Conservation (phyloP, 2,888 invertebrate genomes). For the Malacosoma neustria region DNA sequence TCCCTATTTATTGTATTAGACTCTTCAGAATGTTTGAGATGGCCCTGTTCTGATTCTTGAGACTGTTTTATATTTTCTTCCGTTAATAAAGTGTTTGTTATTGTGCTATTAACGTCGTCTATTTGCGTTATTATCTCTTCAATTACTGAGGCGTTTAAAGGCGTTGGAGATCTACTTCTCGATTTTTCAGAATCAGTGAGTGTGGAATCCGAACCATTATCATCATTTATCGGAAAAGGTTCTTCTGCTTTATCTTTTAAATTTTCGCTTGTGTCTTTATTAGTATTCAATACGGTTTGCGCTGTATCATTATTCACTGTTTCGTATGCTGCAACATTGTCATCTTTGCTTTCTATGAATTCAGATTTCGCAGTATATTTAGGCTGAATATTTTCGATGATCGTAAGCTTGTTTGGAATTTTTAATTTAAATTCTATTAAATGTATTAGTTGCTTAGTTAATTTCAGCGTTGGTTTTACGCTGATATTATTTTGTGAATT, state of each 20-base stretch:
- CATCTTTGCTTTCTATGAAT: background rate
- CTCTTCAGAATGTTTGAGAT: background rate
- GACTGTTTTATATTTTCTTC: background rate
- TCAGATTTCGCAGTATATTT: background rate
- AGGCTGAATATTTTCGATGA: background rate
- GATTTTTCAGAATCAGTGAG: background rate
- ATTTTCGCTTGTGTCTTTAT: background rate
- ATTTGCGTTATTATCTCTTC: background rate
- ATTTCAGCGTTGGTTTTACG: background rate
- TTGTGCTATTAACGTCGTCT: background rate
- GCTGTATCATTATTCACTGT: background rate
- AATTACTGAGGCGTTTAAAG: background rate
- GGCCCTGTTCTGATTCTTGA: background rate
- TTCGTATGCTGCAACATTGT: background rate
- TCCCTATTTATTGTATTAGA: constrained; percentile 4
- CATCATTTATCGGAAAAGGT: background rate
- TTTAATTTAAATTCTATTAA: background rate
- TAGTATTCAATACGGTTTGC: background rate
- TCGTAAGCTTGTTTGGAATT: background rate
- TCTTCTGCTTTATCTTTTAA: background rate
- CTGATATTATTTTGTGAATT: background rate
- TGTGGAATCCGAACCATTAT: background rate
- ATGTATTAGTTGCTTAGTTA: background rate
- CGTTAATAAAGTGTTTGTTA: background rate
- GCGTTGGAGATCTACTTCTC: background rate